Conservation (phyloP, 2,113 vertebrate genomes). For the Monopterus albus region DNA sequence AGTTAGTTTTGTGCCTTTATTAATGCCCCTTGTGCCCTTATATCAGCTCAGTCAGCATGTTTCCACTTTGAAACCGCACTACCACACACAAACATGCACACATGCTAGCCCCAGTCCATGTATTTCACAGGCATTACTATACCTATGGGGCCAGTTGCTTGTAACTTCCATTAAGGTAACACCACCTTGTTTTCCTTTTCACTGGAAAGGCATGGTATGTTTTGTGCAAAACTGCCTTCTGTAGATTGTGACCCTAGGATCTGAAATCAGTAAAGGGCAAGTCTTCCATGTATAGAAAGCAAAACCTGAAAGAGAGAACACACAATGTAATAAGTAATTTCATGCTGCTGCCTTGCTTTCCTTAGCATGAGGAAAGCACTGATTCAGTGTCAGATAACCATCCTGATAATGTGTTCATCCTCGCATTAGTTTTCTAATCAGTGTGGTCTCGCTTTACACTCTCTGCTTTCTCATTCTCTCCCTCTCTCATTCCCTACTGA, state of each 20-base stretch:
- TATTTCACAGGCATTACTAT: not conserved
- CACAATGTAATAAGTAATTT: not conserved
- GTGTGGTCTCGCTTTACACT: not conserved
- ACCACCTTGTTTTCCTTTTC: not conserved
- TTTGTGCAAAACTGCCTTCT: not conserved
- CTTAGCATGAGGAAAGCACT: not conserved
- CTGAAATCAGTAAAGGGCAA: not conserved
- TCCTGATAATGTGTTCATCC: slow-evolving; percentile 1
- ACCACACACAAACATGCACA: not conserved
- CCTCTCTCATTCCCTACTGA: slow-evolving; percentile 11
- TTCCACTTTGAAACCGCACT: not conserved
- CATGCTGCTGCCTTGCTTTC: not conserved
- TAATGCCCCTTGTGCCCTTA: slow-evolving; percentile 1
- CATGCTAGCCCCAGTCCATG: not conserved
- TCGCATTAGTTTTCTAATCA: not conserved
- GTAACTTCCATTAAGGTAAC: not conserved
- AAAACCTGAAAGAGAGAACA: not conserved
- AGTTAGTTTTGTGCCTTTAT: slow-evolving; percentile 37
- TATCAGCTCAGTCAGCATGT: slow-evolving; percentile 29
- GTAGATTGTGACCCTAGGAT: not conserved
- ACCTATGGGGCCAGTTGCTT: not conserved
- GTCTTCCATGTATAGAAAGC: not conserved
- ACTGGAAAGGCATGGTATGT: not conserved
- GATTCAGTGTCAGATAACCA: slow-evolving; percentile 20
- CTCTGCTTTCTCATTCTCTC: not conserved